Conservation (phyloP, 2,888 invertebrate species). For the Ellobium chinense region DNA sequence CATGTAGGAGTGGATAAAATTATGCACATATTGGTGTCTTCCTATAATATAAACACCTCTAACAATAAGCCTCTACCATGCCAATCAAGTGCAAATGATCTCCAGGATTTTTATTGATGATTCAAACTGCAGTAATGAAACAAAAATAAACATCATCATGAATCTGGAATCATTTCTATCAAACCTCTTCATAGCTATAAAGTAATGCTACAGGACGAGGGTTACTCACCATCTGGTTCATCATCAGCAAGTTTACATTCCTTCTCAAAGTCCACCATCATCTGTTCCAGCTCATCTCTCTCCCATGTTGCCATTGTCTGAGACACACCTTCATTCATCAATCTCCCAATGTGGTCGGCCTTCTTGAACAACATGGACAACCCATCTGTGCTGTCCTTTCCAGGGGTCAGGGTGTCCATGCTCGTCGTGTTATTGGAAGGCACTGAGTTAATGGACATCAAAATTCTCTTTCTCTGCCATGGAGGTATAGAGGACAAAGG, state of each 20-base stretch:
- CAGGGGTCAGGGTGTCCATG: neutral
- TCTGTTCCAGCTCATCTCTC: slow-evolving; percentile 18
- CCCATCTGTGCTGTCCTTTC: neutral
- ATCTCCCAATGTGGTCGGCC: slow-evolving; percentile 12
- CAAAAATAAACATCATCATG: too few relatives aligned
- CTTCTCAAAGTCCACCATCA: slow-evolving; percentile 30
- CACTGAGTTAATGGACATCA: neutral
- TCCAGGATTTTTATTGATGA: too few relatives aligned
- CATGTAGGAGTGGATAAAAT: too few relatives aligned
- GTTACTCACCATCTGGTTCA: neutral
- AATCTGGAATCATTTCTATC: too few relatives aligned
- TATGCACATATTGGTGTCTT: too few relatives aligned
- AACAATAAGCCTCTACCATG: too few relatives aligned
- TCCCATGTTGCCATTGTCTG: neutral
- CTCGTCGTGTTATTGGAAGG: neutral
- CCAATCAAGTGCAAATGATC: too few relatives aligned
- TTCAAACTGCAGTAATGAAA: too few relatives aligned
- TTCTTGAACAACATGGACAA: slow-evolving; percentile 8
- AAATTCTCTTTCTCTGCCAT: slow-evolving; percentile 19
- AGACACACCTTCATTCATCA: neutral
- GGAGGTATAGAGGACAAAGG: slow-evolving; percentile 12
- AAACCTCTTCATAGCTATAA: neutral
- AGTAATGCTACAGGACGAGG: too few relatives aligned
- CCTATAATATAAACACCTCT: too few relatives aligned
- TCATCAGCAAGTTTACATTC: slow-evolving; percentile 11